These are phyloP conservation scores for Macrocentrus cingulum DNA, from an alignment of 1,140 invertebrate genomes.

Conservation along the genomic window DNA sequence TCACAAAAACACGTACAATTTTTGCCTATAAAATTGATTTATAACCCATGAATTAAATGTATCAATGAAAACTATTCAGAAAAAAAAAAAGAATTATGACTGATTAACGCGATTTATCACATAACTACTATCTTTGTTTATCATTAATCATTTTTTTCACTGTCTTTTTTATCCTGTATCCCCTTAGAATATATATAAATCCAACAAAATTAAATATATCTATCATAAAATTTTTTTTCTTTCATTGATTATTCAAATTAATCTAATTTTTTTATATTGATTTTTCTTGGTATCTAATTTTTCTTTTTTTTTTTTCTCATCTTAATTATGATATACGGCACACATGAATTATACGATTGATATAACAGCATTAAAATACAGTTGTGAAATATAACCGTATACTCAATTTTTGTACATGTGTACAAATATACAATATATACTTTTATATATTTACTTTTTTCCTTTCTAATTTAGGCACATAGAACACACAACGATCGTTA, in stretches of 20 bases:
- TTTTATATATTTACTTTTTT: constrained; percentile 8
- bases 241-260: not conserved
- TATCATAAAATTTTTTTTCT: too few relatives aligned
- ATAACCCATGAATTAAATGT: constrained; percentile 1
- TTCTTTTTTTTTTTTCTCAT: constrained; percentile 4
- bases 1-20: not conserved
- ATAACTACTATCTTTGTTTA: not conserved
- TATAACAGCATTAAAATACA: too few relatives aligned
- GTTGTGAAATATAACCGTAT: not conserved
- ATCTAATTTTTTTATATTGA: too few relatives aligned
- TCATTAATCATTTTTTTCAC: too few relatives aligned
- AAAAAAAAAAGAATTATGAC: not conserved
- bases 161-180: too few relatives aligned
- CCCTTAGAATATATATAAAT: too few relatives aligned
- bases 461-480: constrained; percentile 22
- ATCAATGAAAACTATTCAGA: not conserved
- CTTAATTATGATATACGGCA: constrained; percentile 20
- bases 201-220: too few relatives aligned
- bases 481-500: constrained; percentile 22
- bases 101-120: not conserved
- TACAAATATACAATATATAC: constrained; percentile 12
- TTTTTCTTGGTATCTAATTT: not conserved
- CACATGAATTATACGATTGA: constrained; percentile 15
- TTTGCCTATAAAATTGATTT: not conserved
- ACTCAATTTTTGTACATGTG: constrained; percentile 18